Conservation (phyloP, 2,797 vertebrate genomes). For the Melanotaenia parkinsoni region DNA sequence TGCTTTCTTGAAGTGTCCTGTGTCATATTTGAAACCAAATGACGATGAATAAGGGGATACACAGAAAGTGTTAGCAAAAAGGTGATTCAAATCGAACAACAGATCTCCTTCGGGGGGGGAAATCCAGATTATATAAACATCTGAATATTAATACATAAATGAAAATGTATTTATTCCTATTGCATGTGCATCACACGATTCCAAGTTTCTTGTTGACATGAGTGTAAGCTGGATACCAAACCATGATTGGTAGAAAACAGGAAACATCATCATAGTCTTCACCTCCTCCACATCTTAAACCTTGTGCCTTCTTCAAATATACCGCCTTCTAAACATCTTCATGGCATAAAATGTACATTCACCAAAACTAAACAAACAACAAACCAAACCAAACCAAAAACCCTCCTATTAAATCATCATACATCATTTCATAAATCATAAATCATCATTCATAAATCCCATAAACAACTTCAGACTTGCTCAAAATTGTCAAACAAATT, state of each 20-base stretch:
- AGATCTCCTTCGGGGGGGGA: not conserved
- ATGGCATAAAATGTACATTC: not conserved
- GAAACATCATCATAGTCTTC: not conserved
- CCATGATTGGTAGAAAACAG: not conserved
- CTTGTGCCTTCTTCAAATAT: not conserved
- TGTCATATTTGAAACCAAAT: not conserved
- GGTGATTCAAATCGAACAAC: not conserved
- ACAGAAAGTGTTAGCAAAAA: not conserved
- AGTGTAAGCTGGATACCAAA: not conserved
- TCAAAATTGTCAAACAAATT: no score
- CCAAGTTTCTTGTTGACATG: not conserved
- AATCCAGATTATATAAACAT: not conserved
- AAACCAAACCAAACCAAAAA: not conserved
- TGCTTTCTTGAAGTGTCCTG: not conserved
- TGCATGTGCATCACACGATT: not conserved
- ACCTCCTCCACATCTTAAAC: not conserved
- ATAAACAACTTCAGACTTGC: no score
- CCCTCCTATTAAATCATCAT: not conserved
- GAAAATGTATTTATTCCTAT: not conserved
- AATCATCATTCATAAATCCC: not conserved
- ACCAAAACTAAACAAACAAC: not conserved
- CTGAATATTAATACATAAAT: not conserved
- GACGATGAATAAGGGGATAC: not conserved
- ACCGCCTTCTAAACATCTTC: not conserved
- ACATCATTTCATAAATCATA: not conserved